phyloP scores from a whole-genome alignment of 2,797 vertebrate genomes.

The Sebastes cheni region DNA sequence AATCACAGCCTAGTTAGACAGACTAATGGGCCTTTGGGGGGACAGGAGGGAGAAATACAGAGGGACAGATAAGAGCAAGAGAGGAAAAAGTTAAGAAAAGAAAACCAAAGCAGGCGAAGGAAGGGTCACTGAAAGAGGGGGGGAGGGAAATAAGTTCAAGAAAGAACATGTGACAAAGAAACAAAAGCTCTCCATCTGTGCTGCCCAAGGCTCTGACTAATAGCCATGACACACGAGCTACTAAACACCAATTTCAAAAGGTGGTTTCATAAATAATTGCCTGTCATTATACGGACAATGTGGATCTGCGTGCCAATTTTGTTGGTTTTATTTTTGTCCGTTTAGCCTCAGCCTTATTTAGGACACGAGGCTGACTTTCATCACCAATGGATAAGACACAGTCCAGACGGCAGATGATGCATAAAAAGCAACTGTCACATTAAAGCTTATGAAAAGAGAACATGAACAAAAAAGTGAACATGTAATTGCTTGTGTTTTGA shows the following conservation, averaged over 20 bases:
- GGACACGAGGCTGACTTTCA: constrained; percentile 21
- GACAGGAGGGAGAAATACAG: constrained; percentile 3
- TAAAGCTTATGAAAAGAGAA: not conserved
- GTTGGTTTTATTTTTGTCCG: not conserved
- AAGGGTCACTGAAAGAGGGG: constrained; percentile 15
- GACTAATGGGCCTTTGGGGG: constrained; percentile 64
- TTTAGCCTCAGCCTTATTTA: constrained; percentile 11
- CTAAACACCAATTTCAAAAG: constrained; percentile 49
- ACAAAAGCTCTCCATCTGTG: constrained; percentile 24
- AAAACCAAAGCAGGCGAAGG: constrained; percentile 8
- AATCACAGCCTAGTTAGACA: constrained; percentile 66
- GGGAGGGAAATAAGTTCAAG: not conserved
- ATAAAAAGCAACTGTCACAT: not conserved
- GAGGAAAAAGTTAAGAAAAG: not conserved
- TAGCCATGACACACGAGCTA: constrained; percentile 46
- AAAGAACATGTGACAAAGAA: constrained; percentile 22
- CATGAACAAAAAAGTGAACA: not conserved
- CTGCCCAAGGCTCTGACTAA: constrained; percentile 9
- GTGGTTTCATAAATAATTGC: constrained; percentile 55
- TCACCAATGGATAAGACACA: not conserved
- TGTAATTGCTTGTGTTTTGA: not conserved
- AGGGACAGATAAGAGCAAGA: constrained; percentile 1
- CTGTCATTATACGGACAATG: constrained; percentile 47
- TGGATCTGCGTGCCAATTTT: constrained; percentile 7
- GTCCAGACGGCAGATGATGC: not conserved